phyloP scores from a whole-genome alignment of 2,888 invertebrate genomes.

The Mythimna lalbum region DNA sequence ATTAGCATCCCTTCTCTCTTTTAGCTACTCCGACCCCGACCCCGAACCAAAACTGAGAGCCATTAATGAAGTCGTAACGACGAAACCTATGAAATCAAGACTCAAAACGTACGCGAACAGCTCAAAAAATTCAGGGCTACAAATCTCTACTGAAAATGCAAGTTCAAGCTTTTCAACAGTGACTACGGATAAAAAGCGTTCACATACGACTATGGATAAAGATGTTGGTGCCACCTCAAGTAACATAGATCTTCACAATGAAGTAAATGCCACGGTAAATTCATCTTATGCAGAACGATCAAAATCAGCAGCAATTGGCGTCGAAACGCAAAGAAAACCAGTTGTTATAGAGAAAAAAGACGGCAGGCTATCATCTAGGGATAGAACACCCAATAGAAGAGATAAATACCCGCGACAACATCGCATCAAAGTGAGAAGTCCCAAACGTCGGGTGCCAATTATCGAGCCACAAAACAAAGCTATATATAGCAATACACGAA shows the following conservation, averaged over 20 bases:
- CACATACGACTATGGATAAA: constrained; percentile 71
- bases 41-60: constrained; percentile 60
- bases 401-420: constrained; percentile 78
- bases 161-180: constrained; percentile 70
- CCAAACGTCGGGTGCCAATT: constrained; percentile 72
- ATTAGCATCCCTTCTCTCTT: constrained; percentile 38
- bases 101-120: constrained; percentile 70
- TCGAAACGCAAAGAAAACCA: constrained; percentile 51
- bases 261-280: constrained; percentile 41
- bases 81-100: constrained; percentile 66
- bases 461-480: constrained; percentile 67
- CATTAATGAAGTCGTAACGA: constrained; percentile 50
- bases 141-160: constrained; percentile 71
- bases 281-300: constrained; percentile 30
- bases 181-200: constrained; percentile 50
- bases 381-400: constrained; percentile 66
- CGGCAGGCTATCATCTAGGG: constrained; percentile 53
- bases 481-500: constrained; percentile 57
- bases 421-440: constrained; percentile 83
- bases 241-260: constrained; percentile 73
- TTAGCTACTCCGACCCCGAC: constrained; percentile 66
- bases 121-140: constrained; percentile 69
- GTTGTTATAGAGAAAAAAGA: constrained; percentile 47
- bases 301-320: constrained; percentile 30
- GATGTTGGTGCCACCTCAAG: constrained; percentile 77